A percentile compares a stretch with the other conserved stretches of the same genome.
Evolutionary conservation across 2,797 vertebrate species (phyloP).

Genomic region (Chiroxiphia lanceolata): DNA sequence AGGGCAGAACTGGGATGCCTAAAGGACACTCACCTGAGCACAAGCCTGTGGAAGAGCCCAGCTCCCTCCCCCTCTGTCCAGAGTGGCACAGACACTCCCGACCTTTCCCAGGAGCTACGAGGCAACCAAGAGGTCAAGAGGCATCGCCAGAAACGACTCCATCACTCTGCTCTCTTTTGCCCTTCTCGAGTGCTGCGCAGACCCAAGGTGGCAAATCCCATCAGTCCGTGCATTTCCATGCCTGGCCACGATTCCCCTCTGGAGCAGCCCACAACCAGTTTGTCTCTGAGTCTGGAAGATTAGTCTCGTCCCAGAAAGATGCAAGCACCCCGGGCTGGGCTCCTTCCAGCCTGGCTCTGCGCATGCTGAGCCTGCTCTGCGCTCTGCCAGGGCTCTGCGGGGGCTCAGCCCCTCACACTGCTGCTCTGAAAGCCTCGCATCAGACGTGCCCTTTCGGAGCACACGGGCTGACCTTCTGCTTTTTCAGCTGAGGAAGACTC

Average conservation of each 20-base stretch:
- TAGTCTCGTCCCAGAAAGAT: background rate
- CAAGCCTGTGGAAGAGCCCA: background rate
- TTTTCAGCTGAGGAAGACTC: background rate
- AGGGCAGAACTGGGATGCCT: background rate
- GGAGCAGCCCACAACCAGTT: background rate
- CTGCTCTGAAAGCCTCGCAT: background rate
- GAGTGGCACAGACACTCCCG: fast-evolving
- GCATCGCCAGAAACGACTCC: background rate
- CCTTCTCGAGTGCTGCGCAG: background rate
- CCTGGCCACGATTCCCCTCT: fast-evolving
- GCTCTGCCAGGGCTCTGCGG: background rate
- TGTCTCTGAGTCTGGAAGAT: background rate
- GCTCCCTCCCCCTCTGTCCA: background rate
- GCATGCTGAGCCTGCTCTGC: background rate
- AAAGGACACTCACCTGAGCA: background rate
- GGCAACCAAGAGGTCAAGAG: no score
- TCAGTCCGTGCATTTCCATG: background rate
- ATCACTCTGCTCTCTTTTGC: background rate
- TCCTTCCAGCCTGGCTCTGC: background rate
- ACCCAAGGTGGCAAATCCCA: background rate
- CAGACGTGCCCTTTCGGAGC: constrained; percentile 6
- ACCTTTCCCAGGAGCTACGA: background rate
- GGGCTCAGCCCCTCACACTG: background rate
- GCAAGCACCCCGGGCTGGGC: fast-evolving
- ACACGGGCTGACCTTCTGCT: background rate